Conservation (phyloP, 2,888 invertebrate species). For the Ligdia adustata region DNA sequence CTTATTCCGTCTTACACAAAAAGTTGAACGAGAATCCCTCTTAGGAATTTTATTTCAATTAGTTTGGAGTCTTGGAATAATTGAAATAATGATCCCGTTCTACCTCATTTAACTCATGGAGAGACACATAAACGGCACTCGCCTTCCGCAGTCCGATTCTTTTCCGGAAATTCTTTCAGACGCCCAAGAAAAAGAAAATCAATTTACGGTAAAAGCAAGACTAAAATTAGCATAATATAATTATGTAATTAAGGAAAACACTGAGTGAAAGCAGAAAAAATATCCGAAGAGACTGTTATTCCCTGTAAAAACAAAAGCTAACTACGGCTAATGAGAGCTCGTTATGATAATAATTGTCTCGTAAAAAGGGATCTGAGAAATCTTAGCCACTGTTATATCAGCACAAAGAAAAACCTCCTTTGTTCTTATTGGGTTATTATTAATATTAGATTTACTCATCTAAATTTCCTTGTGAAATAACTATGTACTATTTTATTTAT, state of each 20-base stretch:
- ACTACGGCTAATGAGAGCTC: conserved; percentile 63
- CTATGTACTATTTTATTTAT: too few species aligned
- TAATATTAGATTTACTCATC: too few species aligned
- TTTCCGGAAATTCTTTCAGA: conserved; percentile 7
- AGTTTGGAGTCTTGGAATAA: conserved; percentile 38
- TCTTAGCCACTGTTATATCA: conserved; percentile 17
- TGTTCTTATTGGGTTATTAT: too few species aligned
- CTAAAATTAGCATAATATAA: conserved; percentile 68
- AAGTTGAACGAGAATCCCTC: conserved; percentile 54
- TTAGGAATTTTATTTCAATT: conserved; percentile 51
- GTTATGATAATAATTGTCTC: conserved; percentile 62
- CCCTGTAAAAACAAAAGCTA: conserved; percentile 57
- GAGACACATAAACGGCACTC: conserved; percentile 18
- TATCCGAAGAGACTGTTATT: conserved; percentile 44
- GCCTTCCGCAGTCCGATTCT: conserved; percentile 1
- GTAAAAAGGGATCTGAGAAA: conserved; percentile 41
- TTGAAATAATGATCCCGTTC: conserved; percentile 29
- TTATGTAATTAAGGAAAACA: conserved; percentile 57
- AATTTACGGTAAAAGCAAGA: conserved; percentile 47
- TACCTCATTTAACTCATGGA: conserved; percentile 19
- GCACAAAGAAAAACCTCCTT: conserved; percentile 13
- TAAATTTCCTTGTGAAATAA: too few species aligned
- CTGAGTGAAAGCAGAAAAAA: conserved; percentile 42
- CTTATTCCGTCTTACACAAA: conserved; percentile 51
- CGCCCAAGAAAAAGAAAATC: conserved; percentile 26